Conservation (phyloP, 2,113 vertebrate genomes). For the Aldabrachelys gigantea region DNA sequence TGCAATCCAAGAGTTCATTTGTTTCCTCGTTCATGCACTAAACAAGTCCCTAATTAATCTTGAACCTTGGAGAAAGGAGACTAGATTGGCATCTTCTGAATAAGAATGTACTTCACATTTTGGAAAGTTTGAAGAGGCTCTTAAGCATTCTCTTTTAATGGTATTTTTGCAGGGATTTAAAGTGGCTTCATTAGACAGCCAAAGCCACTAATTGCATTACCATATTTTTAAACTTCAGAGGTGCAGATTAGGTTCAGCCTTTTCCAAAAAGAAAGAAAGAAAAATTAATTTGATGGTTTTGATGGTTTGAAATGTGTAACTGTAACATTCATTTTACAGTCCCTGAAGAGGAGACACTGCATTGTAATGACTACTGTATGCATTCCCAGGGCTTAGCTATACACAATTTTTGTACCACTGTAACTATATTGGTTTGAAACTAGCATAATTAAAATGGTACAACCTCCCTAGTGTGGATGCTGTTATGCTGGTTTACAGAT, state of each 20-base stretch:
- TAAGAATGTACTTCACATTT: slow-evolving; percentile 75
- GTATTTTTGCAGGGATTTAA: slow-evolving; percentile 74
- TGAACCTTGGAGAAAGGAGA: slow-evolving; percentile 78
- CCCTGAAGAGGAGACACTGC: neutral
- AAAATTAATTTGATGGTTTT: slow-evolving; percentile 25
- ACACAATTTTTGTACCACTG: neutral
- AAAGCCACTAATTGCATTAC: slow-evolving; percentile 82
- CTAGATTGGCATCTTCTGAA: slow-evolving; percentile 77
- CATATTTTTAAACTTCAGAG: slow-evolving; percentile 81
- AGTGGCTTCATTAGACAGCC: slow-evolving; percentile 77
- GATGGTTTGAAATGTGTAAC: neutral
- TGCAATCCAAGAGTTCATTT: slow-evolving; percentile 77
- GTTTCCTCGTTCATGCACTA: slow-evolving; percentile 79
- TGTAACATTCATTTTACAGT: neutral
- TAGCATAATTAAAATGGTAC: accelerated
- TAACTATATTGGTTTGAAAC: accelerated
- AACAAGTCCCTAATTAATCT: slow-evolving; percentile 83
- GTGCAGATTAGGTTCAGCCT: slow-evolving; percentile 19
- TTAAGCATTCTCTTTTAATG: slow-evolving; percentile 74
- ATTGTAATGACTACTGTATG: neutral
- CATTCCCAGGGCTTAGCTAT: neutral
- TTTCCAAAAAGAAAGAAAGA: neutral
- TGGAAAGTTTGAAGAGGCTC: slow-evolving; percentile 82
- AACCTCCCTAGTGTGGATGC: accelerated
- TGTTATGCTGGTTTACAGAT: accelerated